Evolutionary conservation across 2,113 vertebrate genomes (phyloP).

Genomic region (Elanoides forficatus): DNA sequence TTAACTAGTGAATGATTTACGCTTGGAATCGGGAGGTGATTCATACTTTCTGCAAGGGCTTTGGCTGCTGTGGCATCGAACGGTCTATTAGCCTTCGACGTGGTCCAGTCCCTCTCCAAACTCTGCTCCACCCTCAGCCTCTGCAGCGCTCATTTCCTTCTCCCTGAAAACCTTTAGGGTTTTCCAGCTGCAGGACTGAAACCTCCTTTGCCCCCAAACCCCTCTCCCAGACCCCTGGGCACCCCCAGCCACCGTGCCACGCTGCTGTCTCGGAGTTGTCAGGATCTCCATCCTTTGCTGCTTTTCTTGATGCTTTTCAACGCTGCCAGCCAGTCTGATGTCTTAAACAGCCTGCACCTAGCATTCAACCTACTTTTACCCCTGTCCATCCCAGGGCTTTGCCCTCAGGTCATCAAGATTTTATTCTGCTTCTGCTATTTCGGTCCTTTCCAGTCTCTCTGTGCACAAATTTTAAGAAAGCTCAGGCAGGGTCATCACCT

Average conservation of each 20-base stretch:
- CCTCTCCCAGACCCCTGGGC: neutral
- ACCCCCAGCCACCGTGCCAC: neutral
- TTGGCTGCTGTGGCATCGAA: neutral
- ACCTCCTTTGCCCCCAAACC: rapidly evolving
- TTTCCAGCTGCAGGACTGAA: neutral
- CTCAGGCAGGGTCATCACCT: neutral
- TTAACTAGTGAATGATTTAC: neutral
- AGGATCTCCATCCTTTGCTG: neutral
- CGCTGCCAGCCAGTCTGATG: neutral
- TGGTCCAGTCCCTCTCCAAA: neutral
- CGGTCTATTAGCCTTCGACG: rapidly evolving
- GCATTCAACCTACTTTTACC: neutral
- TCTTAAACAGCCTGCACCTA: neutral
- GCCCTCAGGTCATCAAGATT: neutral
- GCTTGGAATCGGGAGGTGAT: neutral
- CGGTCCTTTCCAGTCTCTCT: neutral
- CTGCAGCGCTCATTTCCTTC: neutral
- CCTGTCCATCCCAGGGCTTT: neutral
- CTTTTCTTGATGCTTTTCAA: neutral
- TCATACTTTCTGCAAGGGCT: neutral
- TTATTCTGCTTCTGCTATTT: neutral
- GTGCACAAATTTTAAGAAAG: neutral
- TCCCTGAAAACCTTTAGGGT: neutral
- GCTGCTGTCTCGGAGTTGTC: neutral
- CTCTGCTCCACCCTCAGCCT: neutral